A percentile compares a stretch with the other conserved stretches of the same genome.
phyloP scores from a whole-genome alignment of 1,140 invertebrate species.

The Neotoxoptera formosana region DNA sequence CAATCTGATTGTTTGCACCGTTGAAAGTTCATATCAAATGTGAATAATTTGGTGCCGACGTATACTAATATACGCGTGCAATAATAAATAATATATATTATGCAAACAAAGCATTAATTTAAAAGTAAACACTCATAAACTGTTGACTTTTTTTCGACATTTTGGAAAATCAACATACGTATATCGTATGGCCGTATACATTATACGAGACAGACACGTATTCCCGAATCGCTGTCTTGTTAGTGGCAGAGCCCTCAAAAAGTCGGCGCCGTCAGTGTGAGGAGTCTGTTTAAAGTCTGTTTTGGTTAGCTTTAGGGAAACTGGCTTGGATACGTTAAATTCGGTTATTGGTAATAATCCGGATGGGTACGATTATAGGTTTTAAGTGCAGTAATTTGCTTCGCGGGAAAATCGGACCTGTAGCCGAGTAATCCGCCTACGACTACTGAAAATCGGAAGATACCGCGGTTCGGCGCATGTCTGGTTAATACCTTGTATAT shows the following conservation, averaged over 20 bases:
- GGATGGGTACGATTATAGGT: background rate
- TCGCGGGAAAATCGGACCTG: background rate
- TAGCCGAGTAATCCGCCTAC: background rate
- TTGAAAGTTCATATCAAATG: background rate
- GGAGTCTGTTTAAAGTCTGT: background rate
- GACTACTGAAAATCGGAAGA: background rate
- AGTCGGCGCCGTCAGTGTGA: no score
- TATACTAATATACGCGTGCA: background rate
- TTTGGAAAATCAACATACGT: background rate
- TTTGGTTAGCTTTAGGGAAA: background rate
- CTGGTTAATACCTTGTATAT: background rate
- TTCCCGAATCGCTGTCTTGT: background rate
- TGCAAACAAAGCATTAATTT: background rate
- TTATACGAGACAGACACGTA: background rate
- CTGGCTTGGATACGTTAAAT: background rate
- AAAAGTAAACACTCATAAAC: background rate
- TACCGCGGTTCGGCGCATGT: background rate
- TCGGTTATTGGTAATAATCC: background rate
- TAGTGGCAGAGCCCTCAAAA: background rate
- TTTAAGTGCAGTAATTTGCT: background rate
- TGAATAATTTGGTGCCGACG: background rate
- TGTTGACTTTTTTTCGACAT: background rate
- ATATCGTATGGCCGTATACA: background rate
- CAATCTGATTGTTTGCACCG: constrained; percentile 24
- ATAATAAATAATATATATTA: background rate